phyloP scores from a whole-genome alignment of 2,113 vertebrate species.

The Colinus virginianus region DNA sequence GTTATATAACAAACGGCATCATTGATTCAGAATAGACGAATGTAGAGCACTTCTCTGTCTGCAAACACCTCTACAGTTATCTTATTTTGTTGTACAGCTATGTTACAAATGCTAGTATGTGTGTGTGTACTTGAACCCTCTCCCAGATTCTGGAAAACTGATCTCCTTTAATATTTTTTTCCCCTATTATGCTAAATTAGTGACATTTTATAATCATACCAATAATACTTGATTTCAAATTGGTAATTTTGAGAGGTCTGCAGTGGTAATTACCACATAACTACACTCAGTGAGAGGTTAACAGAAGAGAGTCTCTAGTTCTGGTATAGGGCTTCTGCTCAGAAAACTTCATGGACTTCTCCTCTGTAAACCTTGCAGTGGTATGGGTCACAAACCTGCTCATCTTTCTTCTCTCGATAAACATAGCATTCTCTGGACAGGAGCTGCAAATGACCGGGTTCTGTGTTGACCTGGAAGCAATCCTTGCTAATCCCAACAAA shows the following conservation, averaged over 20 bases:
- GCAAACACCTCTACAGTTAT: not conserved
- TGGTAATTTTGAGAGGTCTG: not conserved
- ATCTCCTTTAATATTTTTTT: not conserved
- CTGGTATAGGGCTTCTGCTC: not conserved
- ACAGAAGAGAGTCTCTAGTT: not conserved
- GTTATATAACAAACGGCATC: not conserved
- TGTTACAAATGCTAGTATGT: not conserved
- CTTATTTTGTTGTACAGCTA: not conserved
- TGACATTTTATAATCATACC: not conserved
- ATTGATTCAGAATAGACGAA: not conserved
- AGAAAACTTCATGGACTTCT: not conserved
- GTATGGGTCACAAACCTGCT: not conserved
- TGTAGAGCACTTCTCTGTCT: not conserved
- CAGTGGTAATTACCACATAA: not conserved
- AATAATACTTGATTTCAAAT: not conserved
- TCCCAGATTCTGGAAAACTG: not conserved
- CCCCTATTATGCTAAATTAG: not conserved
- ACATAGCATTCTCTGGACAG: accelerated
- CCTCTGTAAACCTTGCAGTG: not conserved
- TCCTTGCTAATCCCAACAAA: not conserved
- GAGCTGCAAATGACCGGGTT: not conserved
- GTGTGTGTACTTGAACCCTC: not conserved
- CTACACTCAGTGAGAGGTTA: not conserved
- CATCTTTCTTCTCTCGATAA: not conserved
- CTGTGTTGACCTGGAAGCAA: not conserved